phyloP scores from a whole-genome alignment of 2,888 invertebrate genomes.

The Tortricodes alternella region DNA sequence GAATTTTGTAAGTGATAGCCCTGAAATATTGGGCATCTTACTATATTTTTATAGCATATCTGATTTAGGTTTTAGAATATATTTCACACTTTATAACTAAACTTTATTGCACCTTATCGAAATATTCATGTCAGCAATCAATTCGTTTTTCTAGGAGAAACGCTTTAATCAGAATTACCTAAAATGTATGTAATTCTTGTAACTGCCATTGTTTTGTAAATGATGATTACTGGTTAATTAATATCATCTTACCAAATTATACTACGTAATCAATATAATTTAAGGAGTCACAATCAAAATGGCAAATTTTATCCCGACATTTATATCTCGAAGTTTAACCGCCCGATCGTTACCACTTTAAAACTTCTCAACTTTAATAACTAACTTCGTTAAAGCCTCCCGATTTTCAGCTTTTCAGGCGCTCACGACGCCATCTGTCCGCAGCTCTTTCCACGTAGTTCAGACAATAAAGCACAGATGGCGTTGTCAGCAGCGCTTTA shows the following conservation, averaged over 20 bases:
- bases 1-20: neutral
- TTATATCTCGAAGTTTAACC: neutral
- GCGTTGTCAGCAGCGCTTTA: constrained; percentile 56
- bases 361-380: constrained; percentile 22
- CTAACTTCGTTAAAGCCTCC: constrained; percentile 16
- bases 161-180: too few relatives aligned
- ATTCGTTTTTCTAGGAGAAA: too few relatives aligned
- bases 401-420: constrained; percentile 27
- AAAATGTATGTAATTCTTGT: too few relatives aligned
- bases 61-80: too few relatives aligned
- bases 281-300: neutral
- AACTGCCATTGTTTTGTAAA: too few relatives aligned
- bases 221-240: too few relatives aligned
- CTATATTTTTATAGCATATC: too few relatives aligned
- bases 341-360: constrained; percentile 6
- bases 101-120: too few relatives aligned
- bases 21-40: neutral
- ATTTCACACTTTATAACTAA: too few relatives aligned
- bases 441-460: constrained; percentile 48
- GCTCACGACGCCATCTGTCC: constrained; percentile 69
- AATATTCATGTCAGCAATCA: too few relatives aligned
- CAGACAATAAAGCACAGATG: constrained; percentile 51
- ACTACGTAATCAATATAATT: too few relatives aligned
- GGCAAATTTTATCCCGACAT: neutral
- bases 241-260: too few relatives aligned